Evolutionary conservation across 1,140 invertebrate species (phyloP), one percentile per base, ranked within the genome.

Genomic region (Formica exsecta): DNA sequence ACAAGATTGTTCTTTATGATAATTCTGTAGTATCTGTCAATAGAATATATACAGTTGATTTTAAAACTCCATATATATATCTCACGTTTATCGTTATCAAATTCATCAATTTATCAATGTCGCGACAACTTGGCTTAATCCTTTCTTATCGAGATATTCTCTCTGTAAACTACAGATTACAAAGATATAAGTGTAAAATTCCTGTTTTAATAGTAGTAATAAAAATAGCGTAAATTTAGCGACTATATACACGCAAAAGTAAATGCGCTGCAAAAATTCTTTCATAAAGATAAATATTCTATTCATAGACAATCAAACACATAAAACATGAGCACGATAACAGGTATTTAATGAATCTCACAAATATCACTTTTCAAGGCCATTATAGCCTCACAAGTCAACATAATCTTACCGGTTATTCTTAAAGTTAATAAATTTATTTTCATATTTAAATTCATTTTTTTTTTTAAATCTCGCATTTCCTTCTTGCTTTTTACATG

Each of bases 221-320:
- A 38, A 0, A 3, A 65, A 9, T 16, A 8, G 7, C 32, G 62
- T 3, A 6, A 19, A n/a, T 36, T 65, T 65, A 65, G 2, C 9
- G 8, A n/a, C 3, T 7, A 7, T 38, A 32, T 36, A 32, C 25
- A 29, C 25, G 3, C 3, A 32, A 32, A 32, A 32, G 32, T 32
- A 32, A 32, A 64, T 8, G 16, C 6, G 7, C 7, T 38, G 32
- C 8, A n/a, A 65, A 65, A 32, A 29, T n/a, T 59, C 8, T 59
- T 59, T 59, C n/a, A 6, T 65, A 8, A 65, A 65, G 8, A 64
- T 32, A 64, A 32, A 65, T n/a, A 65, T 65, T 65, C 62, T 19
- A 38, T 65, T 36, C 32, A 9, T 13, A 36, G 5, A 32, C 16
- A 32, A 32, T 4, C 32, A 6, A 8, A 19, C 1, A 65, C 4